Base-by-base conservation (phyloP, 2,888 invertebrate species). In the Leucania comma region DNA sequence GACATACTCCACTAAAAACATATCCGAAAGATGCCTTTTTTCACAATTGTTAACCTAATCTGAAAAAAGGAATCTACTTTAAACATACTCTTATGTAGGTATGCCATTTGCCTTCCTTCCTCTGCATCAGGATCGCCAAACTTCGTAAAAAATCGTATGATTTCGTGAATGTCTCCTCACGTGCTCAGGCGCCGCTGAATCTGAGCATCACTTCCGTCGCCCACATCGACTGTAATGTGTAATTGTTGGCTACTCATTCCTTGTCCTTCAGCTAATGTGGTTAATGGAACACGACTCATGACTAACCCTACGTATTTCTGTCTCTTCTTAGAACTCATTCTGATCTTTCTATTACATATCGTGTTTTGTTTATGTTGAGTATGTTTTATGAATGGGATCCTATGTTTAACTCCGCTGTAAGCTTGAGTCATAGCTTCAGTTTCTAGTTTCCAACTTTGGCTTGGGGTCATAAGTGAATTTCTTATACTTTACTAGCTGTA, bases 191-290 rank as follows among this genome's bases (percentile, higher is more conserved):
- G 79, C 67, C 82, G 73, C 63, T 53, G 22, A 38, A 22, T 57
- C 57, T 57, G 22, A 35, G 59, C 68, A 54, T 56, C 64, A 81
- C 87, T 88, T 90, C 90, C 90, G 87, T 86, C 86, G 88, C 86
- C 88, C 89, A 89, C 89, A 83, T 86, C 69, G 68, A 81, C 83
- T 74, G 73, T 76, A 86, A 81, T 82, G 66, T 77, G 81, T 87
- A 89, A 89, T 89, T 88, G 87, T 87, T 90, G 84, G 78, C 75
- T 83, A 82, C 83, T 86, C 84, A 85, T 89, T 86, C 84, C 87
- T 83, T 87, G 84, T 86, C 87, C 86, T 85, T 82, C 85, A 82
- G 84, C 85, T 91, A 90, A 91, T 90, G 86, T 80, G 86, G 87
- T 89, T 89, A 91, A 83, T 82, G 86, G 87, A 70, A 59, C 71